phyloP scores from a whole-genome alignment of 2,888 invertebrate genomes.

The Magallana nippona region DNA sequence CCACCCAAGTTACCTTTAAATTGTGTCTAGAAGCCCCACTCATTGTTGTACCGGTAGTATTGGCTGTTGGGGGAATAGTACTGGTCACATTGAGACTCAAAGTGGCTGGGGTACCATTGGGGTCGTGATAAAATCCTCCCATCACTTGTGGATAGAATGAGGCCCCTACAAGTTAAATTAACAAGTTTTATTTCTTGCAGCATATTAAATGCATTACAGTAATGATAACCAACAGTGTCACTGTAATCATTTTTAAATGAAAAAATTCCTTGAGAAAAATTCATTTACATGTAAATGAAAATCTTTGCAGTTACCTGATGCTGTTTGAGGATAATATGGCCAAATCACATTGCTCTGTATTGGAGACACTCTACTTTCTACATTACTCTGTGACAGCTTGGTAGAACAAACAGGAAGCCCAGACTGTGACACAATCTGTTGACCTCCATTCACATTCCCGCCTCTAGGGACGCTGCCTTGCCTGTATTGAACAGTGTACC shows the following conservation, averaged over 20 bases:
- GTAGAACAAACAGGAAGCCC: constrained; percentile 34
- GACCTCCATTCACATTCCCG: background rate
- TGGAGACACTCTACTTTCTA: background rate
- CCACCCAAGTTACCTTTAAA: background rate
- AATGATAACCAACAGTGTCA: no score
- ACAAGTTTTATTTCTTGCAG: background rate
- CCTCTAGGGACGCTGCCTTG: background rate
- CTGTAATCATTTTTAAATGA: no score
- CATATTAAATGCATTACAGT: no score
- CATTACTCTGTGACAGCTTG: background rate
- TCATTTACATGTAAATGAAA: background rate
- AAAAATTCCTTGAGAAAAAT: no score
- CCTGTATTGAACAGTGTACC: background rate
- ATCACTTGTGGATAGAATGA: constrained; percentile 62
- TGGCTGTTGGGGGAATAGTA: background rate
- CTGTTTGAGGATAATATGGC: constrained; percentile 57
- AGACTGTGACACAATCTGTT: constrained; percentile 8
- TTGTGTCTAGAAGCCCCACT: background rate
- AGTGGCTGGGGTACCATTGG: background rate
- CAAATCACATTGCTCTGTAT: constrained; percentile 49
- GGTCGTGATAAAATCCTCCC: constrained; percentile 62
- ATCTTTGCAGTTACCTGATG: constrained; percentile 36
- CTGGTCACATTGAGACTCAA: background rate
- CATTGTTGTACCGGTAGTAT: background rate
- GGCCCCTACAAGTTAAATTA: constrained; percentile 54